phyloP scores from a whole-genome alignment of 2,113 vertebrate genomes.

The Hypocryptadius cinnamomeus region DNA sequence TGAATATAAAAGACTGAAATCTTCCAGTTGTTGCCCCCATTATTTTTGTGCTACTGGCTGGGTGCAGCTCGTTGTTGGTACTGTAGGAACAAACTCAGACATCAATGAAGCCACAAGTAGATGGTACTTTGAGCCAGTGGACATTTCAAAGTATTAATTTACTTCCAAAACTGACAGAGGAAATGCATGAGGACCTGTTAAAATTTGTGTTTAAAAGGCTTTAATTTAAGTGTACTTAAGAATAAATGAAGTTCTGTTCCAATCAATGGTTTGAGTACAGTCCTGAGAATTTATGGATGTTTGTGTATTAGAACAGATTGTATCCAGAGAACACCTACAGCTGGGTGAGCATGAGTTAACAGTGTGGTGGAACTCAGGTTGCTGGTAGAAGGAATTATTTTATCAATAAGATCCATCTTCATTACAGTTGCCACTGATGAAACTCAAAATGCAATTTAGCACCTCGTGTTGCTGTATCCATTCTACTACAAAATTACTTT shows the following conservation, averaged over 20 bases:
- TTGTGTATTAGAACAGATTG: neutral
- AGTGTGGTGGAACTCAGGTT: neutral
- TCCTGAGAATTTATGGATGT: neutral
- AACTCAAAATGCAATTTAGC: neutral
- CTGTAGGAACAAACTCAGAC: conserved; percentile 28
- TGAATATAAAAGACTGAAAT: neutral
- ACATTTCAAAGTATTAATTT: conserved; percentile 65
- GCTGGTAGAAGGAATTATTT: neutral
- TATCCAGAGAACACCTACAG: neutral
- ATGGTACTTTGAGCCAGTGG: conserved; percentile 17
- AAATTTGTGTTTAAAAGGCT: conserved; percentile 58
- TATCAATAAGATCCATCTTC: neutral
- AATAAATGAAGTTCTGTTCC: neutral
- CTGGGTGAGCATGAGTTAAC: neutral
- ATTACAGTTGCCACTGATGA: neutral
- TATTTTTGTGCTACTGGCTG: neutral
- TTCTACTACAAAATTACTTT: neutral
- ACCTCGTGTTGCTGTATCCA: neutral
- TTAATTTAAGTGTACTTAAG: neutral
- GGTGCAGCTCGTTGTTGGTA: conserved; percentile 48
- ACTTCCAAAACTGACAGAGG: conserved; percentile 20
- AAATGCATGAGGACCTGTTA: neutral
- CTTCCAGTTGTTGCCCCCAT: neutral
- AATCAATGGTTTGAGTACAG: neutral
- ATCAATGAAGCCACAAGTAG: conserved; percentile 26